Percentiles rank a stretch among this genome's conserved stretches.
phyloP scores from a whole-genome alignment of 2,888 invertebrate genomes.

The Calephelis perditalis region DNA sequence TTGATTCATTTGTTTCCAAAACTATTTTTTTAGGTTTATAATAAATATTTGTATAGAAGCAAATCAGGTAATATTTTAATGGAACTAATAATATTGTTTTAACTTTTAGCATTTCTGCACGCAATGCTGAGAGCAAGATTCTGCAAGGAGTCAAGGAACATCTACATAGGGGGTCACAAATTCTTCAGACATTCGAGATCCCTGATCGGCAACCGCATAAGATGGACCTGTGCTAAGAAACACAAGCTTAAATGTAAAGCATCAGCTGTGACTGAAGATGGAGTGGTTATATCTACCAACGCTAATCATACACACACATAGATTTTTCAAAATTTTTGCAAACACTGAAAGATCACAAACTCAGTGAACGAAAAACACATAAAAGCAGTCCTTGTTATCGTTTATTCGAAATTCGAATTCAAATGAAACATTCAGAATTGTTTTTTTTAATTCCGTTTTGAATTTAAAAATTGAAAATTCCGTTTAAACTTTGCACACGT shows the following conservation, averaged over 20 bases:
- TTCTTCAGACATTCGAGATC: conserved; percentile 65
- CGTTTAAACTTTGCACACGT: no score
- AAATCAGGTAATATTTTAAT: no score
- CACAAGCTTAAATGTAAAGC: conserved; percentile 65
- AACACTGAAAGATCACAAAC: no score
- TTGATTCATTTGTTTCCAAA: no score
- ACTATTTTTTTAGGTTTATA: no score
- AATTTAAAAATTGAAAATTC: no score
- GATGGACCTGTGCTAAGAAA: conserved; percentile 68
- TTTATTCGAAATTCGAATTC: no score
- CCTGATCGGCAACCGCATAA: conserved; percentile 56
- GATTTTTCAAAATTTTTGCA: neutral
- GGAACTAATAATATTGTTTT: neutral
- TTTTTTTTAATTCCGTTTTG: no score
- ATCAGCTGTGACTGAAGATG: conserved; percentile 60
- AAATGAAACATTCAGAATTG: no score
- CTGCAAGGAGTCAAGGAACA: conserved; percentile 51
- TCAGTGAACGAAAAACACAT: no score
- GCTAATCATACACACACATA: conserved; percentile 52
- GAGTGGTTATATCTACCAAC: conserved; percentile 54
- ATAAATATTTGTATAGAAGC: no score
- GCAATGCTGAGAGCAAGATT: conserved; percentile 52
- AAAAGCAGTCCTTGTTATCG: no score
- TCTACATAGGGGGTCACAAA: conserved; percentile 59
- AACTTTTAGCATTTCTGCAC: conserved; percentile 44